A percentile compares a stretch with the other conserved stretches of the same genome.
Conservation (phyloP, 2,797 vertebrate species). For the Octomys mimax region DNA sequence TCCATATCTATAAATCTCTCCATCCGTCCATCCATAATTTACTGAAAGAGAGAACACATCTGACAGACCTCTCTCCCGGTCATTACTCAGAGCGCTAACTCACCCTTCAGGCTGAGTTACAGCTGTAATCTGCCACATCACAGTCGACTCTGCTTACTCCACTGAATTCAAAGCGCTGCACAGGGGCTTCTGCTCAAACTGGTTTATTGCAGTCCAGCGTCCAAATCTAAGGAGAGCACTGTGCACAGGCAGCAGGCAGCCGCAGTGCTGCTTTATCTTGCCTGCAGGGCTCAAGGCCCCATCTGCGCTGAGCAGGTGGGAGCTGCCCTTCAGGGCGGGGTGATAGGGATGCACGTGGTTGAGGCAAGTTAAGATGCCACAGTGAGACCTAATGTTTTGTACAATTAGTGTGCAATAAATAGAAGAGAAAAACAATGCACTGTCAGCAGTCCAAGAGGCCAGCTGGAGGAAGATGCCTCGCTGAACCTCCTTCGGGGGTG, state of each 20-base stretch:
- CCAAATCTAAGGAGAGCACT: not conserved
- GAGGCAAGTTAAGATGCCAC: not conserved
- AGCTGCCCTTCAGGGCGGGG: not conserved
- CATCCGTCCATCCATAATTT: not conserved
- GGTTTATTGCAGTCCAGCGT: not conserved
- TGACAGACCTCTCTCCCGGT: not conserved
- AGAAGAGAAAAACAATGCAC: not conserved
- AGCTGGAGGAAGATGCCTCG: no score
- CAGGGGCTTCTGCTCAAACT: not conserved
- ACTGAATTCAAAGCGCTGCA: not conserved
- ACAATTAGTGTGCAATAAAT: not conserved
- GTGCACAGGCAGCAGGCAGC: not conserved
- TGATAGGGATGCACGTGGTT: not conserved
- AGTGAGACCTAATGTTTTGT: not conserved
- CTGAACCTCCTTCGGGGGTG: not conserved
- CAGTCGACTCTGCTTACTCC: not conserved
- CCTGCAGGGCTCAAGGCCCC: not conserved
- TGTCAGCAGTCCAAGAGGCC: not conserved
- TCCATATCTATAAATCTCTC: not conserved
- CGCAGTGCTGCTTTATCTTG: not conserved
- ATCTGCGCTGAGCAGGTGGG: not conserved
- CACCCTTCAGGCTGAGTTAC: not conserved
- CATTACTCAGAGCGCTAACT: not conserved
- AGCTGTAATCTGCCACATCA: not conserved
- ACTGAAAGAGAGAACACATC: fast-evolving